Evolutionary conservation across 2,113 vertebrate genomes (phyloP), one percentile per base, ranked within the genome.

Genomic region (Psettodes erumei): DNA sequence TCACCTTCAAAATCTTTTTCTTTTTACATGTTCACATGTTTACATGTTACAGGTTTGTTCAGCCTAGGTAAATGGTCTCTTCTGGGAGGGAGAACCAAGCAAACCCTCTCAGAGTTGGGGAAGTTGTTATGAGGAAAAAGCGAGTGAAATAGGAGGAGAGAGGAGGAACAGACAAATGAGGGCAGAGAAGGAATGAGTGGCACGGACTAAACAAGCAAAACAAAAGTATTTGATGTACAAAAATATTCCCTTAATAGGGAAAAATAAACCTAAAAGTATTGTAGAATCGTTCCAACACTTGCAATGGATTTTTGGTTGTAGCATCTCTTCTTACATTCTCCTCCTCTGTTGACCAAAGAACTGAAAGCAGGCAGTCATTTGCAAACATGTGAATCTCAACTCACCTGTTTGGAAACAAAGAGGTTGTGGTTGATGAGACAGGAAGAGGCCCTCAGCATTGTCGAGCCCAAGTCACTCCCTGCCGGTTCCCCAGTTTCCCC

Each of bases 361-460:
- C 11, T 32, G 33, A 37, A 28, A 28, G 47, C n/a, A n/a, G n/a
- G n/a, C n/a, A n/a, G n/a, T n/a, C n/a, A n/a, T 6, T 10, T 18
- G 19, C 38, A 76, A 72, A 69, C 69, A 71, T 19, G n/a, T 37
- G 40, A 77, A 70, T 48, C 43, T 43, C n/a, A 47, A 61, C 79
- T 85, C 45, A 89, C 89, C 84, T 81, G 77, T 28, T 21, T 25
- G 35, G 28, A 5, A 59, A 43, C 28, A 40, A 66, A 51, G n/a
- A n/a, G 23, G 43, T 10, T 0, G 43, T 1, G 12, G 56, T 10
- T 12, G 21, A 53, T 16, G 35, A 58, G 23, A 27, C 5, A 10
- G 33, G 60, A 16, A n/a, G 53, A 47, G 68, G 82, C 75, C 69
- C 35, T 59, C 35, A 2, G 56, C 12, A 56, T 19, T 10, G 62